Evolutionary conservation across 37 sponge, comb jelly and placozoan genomes (phyloP).

Genomic region (Crambe crambe): DNA sequence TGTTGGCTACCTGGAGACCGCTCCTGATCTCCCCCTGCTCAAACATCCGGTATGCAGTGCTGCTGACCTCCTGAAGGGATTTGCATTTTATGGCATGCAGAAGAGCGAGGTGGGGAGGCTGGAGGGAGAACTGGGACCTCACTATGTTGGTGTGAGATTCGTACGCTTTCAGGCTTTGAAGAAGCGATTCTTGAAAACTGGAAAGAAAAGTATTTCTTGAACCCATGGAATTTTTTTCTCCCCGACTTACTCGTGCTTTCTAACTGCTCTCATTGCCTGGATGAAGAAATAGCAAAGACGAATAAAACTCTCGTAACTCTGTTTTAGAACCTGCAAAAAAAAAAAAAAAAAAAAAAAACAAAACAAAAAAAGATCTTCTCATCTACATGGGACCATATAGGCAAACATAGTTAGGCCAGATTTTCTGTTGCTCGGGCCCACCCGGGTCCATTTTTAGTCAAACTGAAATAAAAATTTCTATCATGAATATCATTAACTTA

Average conservation of each 20-base stretch:
- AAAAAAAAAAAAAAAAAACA: neutral
- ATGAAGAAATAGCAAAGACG: conserved; percentile 15
- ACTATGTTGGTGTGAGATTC: neutral
- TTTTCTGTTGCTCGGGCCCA: too few species aligned
- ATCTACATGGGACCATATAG: too few species aligned
- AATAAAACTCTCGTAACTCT: neutral
- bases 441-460: too few species aligned
- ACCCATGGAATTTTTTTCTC: neutral
- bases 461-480: too few species aligned
- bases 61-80: conserved; percentile 30
- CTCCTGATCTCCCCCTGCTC: neutral
- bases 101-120: conserved; percentile 1
- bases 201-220: neutral
- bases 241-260: neutral
- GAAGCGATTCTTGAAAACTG: conserved; percentile 21
- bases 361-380: too few species aligned
- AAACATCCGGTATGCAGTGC: conserved; percentile 23
- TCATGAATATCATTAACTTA: too few species aligned
- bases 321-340: neutral
- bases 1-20: conserved; percentile 16
- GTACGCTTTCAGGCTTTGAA: conserved; percentile 7
- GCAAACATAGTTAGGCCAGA: too few species aligned
- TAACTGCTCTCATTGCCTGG: conserved; percentile 6
- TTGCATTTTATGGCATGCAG: neutral
- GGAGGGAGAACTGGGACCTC: neutral